phyloP scores from a whole-genome alignment of 2,797 vertebrate species.

The Xyrichtys novacula region DNA sequence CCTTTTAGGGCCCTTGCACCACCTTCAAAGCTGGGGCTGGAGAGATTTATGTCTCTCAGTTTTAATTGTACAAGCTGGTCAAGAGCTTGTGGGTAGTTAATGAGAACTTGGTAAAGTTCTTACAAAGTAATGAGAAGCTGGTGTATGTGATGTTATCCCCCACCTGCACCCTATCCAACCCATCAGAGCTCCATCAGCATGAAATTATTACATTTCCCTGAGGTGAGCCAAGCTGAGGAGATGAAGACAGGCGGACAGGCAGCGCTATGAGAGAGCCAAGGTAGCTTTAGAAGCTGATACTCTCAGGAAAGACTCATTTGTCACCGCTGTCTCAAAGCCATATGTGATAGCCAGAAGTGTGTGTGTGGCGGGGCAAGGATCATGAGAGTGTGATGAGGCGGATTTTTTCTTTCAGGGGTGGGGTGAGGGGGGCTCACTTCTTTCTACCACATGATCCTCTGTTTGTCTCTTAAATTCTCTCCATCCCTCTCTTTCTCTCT shows the following conservation, averaged over 20 bases:
- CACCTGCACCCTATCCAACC: constrained; percentile 54
- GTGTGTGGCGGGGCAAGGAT: constrained; percentile 57
- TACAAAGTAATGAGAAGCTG: no score
- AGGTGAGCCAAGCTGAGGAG: constrained; percentile 57
- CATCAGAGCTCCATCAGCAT: constrained; percentile 74
- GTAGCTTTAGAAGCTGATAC: constrained; percentile 72
- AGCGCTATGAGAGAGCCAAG: constrained; percentile 62
- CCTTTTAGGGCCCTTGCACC: no score
- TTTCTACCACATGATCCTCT: constrained; percentile 47
- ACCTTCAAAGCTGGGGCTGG: no score
- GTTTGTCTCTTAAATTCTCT: constrained; percentile 21
- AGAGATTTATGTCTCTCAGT: no score
- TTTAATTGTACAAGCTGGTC: no score
- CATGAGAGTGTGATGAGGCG: constrained; percentile 55
- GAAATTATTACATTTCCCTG: constrained; percentile 90
- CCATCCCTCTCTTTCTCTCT: constrained; percentile 29
- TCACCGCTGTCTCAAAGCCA: constrained; percentile 76
- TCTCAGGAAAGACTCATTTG: constrained; percentile 77
- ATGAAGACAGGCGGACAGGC: constrained; percentile 63
- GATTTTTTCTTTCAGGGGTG: constrained; percentile 32
- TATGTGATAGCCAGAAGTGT: constrained; percentile 61
- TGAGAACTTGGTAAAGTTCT: no score
- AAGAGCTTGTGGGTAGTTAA: no score
- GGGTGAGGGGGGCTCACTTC: constrained; percentile 51
- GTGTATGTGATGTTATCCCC: no score